Conservation (phyloP, 2,797 vertebrate species). For the Argentina silus region DNA sequence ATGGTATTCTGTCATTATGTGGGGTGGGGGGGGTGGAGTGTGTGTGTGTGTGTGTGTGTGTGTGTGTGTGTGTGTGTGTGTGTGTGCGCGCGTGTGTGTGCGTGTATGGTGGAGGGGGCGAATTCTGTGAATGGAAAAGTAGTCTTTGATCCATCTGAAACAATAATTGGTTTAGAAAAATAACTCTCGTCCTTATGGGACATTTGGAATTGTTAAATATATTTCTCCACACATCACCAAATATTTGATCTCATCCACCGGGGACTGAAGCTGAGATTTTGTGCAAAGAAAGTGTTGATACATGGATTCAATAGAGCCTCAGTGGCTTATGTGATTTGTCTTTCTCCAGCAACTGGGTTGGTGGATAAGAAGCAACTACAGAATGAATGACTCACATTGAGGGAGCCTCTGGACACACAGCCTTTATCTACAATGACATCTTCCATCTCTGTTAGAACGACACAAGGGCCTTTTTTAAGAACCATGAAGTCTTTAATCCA, state of each 20-base stretch:
- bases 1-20: neutral
- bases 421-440: constrained; percentile 36
- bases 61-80: neutral
- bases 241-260: constrained; percentile 64
- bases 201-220: constrained; percentile 49
- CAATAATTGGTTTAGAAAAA: constrained; percentile 45
- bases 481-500: constrained; percentile 22
- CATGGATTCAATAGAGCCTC: constrained; percentile 60
- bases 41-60: neutral
- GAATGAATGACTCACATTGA: constrained; percentile 29
- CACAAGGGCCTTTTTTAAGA: constrained; percentile 1
- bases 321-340: constrained; percentile 47
- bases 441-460: constrained; percentile 32
- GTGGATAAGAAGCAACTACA: constrained; percentile 36
- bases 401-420: constrained; percentile 27
- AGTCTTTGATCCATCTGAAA: constrained; percentile 54
- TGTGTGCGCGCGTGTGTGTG: neutral
- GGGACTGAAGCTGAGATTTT: constrained; percentile 50
- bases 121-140: constrained; percentile 55
- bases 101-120: constrained; percentile 3
- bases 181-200: constrained; percentile 32
- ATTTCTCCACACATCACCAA: constrained; percentile 52
- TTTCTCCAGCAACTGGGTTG: constrained; percentile 35
- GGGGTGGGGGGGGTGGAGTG: neutral
- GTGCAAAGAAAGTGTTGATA: constrained; percentile 57